Evolutionary conservation across 2,888 invertebrate species (phyloP), one percentile per base, ranked within the genome.

Genomic region (Lissocephala sabroskyi): DNA sequence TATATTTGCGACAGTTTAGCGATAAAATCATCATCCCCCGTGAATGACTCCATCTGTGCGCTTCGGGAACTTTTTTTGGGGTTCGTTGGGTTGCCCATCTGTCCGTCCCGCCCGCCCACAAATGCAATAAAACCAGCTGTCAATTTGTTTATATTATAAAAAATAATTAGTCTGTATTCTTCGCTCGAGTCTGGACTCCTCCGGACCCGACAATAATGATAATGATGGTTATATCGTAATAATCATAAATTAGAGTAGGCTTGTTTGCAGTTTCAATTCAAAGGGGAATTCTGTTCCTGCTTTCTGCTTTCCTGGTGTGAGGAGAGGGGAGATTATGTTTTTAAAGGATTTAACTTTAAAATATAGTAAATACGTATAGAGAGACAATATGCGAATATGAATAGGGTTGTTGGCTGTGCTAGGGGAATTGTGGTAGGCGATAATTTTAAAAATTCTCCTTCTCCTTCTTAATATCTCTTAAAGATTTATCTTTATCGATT

Each of bases 101-200:
- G 4, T 9, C 11, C 17, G 26, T 3, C 9, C 41, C 13, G 45
- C 29, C 44, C 41, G 47, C 29, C 30, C 44, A 41, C 52, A 29
- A 37, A 44, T 51, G 73, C 51, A 68, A 68, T 68, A 68, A 68
- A 68, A 68, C 73, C 68, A 68, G 68, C 76, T 68, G 76, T 71
- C 62, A 59, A 73, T 68, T 68, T 68, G 68, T 75, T 68, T 68
- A 68, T 68, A 68, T 68, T 68, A 68, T 68, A 68, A 68, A 68
- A 68, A 68, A 68, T 68, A 68, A 68, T 68, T 68, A 68, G 68
- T 68, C 68, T 68, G 68, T 68, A 68, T 68, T 68, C 68, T 59
- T 68, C 65, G 76, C 56, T 77, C 65, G 67, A 75, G 68, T 71
- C n/a, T n/a, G n/a, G n/a, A n/a, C n/a, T n/a, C n/a, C n/a, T n/a